Evolutionary conservation across 2,797 vertebrate species (phyloP), one percentile per base, ranked within the genome.

Genomic region (Vultur gryphus): DNA sequence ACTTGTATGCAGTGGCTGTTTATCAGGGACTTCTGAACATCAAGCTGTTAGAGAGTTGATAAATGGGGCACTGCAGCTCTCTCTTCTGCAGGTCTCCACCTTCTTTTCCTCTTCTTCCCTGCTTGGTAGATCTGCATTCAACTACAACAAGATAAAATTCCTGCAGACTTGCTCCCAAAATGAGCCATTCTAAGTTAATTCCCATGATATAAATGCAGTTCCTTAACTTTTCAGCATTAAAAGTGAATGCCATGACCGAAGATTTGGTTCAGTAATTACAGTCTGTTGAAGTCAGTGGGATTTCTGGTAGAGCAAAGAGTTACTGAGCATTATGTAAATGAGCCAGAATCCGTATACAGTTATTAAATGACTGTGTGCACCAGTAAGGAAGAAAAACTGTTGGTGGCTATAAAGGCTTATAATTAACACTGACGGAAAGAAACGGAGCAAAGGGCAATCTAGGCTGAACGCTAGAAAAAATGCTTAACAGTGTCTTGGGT

Each of bases 261-360:
- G 72, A 85, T 65, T 77, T 76, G 23, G 37, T 85, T 80, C 46
- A 44, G 35, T 77, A 82, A 69, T 58, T 88, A 41, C 62, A 59
- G 41, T 46, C 41, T 62, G 17, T 72, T 71, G 78, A 79, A 85
- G 26, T 87, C 85, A 76, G 41, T 69, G 62, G 49, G 62, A 91
- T 57, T 76, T 91, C 46, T 58, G 64, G 37, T 20, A 43, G 58
- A 87, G n/a, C 31, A 79, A 87, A 84, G 48, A 57, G 55, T 79
- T 91, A 51, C n/a, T 64, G 33, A 87, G 58, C 19, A 26, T 91
- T 89, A 89, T 69, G 54, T 37, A 93, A 91, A 90, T 51, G 7
- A 61, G 9, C 23, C 16, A 58, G 49, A 87, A 67, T 72, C 37
- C 44, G 66, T 64, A 65, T 12, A 37, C 15, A 44, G 41, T 78